These are phyloP conservation scores for Dolichoris vasculosae DNA, from an alignment of 1,140 invertebrate genomes.

Conservation along the genomic window DNA sequence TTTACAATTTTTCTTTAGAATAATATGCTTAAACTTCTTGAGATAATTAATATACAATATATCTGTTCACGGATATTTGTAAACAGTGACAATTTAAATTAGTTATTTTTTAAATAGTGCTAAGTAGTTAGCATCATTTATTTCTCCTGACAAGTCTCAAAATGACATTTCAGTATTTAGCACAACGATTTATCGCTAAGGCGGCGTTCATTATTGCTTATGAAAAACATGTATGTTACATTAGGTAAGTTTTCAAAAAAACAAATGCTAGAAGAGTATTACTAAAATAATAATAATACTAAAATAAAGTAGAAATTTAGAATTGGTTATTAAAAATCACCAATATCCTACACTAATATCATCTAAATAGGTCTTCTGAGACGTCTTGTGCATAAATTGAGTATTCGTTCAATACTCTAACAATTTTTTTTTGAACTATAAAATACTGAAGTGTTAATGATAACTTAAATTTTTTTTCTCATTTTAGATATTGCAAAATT, in stretches of 20 bases:
- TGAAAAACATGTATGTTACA: constrained; percentile 34
- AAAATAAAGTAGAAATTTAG: constrained; percentile 24
- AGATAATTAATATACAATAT: constrained; percentile 38
- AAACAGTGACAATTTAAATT: constrained; percentile 11
- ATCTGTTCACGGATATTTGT: constrained; percentile 27
- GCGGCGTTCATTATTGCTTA: constrained; percentile 49
- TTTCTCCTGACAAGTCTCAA: constrained; percentile 33
- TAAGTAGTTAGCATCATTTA: constrained; percentile 31
- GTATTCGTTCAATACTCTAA: constrained; percentile 44
- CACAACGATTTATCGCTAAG: constrained; percentile 42
- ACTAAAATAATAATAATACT: constrained; percentile 25
- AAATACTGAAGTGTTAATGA: constrained; percentile 46
- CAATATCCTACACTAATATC: constrained; percentile 34
- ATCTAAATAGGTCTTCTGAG: constrained; percentile 27
- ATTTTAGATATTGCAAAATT: constrained; percentile 32
- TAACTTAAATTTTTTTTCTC: constrained; percentile 28
- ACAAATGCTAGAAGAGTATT: constrained; percentile 47
- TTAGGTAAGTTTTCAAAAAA: constrained; percentile 32
- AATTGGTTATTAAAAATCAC: constrained; percentile 2
- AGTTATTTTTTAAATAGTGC: constrained; percentile 26
- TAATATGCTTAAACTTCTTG: constrained; percentile 19
- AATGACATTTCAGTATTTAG: constrained; percentile 42
- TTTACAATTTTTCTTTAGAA: constrained; percentile 36
- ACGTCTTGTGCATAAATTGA: constrained; percentile 43
- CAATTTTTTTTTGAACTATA: constrained; percentile 36